Evolutionary conservation across 2,113 vertebrate genomes (phyloP).

Genomic region (Dipodomys spectabilis): DNA sequence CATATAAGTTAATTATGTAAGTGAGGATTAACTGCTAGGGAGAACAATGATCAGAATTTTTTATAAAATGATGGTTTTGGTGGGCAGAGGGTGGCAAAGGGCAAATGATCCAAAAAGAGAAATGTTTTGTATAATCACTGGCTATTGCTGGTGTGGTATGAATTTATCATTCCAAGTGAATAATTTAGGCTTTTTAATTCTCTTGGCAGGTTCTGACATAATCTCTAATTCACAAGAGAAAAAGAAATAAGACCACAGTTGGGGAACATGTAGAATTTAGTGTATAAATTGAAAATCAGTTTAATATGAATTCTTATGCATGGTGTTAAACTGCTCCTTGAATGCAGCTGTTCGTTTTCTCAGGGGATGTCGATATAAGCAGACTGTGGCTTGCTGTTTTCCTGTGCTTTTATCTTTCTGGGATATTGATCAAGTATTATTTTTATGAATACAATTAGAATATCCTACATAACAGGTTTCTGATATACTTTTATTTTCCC

Average conservation of each 20-base stretch:
- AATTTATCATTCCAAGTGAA: neutral
- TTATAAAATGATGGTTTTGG: neutral
- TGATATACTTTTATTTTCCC: slow-evolving; percentile 44
- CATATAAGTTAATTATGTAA: neutral
- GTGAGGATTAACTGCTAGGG: neutral
- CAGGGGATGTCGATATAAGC: neutral
- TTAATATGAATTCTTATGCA: slow-evolving; percentile 51
- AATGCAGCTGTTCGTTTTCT: neutral
- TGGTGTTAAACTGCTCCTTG: neutral
- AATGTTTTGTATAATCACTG: neutral
- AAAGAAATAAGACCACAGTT: neutral
- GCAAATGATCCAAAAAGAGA: neutral
- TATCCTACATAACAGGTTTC: neutral
- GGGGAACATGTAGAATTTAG: neutral
- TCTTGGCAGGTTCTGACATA: neutral
- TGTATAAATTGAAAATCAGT: slow-evolving; percentile 35
- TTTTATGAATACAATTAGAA: slow-evolving; percentile 28
- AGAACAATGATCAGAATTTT: neutral
- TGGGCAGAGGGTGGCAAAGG: neutral
- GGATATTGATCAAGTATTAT: slow-evolving; percentile 8
- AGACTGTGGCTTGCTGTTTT: neutral
- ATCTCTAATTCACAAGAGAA: slow-evolving; percentile 34
- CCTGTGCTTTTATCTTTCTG: neutral
- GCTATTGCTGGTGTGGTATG: neutral
- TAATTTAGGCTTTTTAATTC: slow-evolving; percentile 33